Percentiles rank a stretch among this genome's conserved stretches.
Evolutionary conservation across 2,113 vertebrate species (phyloP).

Genomic region (Hassar affinis): DNA sequence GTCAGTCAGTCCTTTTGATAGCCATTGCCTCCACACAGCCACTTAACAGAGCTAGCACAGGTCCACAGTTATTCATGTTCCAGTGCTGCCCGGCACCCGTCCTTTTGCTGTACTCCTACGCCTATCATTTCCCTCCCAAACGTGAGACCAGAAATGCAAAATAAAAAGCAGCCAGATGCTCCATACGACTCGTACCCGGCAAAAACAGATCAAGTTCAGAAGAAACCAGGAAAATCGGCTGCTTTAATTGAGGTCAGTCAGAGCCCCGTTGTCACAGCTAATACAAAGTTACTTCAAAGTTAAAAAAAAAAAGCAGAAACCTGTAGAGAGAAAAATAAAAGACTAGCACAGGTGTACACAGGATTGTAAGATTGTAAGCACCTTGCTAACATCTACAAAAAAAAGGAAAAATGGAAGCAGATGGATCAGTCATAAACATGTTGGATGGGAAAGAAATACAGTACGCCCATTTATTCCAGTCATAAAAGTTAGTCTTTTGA

Average conservation of each 20-base stretch:
- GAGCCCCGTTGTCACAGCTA: not conserved
- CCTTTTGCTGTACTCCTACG: conserved; percentile 11
- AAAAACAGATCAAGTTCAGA: not conserved
- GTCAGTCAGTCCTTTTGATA: not conserved
- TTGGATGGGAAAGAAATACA: conserved; percentile 1
- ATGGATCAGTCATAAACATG: not conserved
- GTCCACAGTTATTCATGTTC: not conserved
- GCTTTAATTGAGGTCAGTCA: not conserved
- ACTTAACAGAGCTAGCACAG: too few species aligned
- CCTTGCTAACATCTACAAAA: not conserved
- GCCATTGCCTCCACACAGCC: not conserved
- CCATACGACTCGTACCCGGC: not conserved
- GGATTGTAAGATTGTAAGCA: conserved; percentile 20
- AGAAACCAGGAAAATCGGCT: conserved; percentile 4
- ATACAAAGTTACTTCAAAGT: not conserved
- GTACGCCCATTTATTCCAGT: not conserved
- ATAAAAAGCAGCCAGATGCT: conserved; percentile 1
- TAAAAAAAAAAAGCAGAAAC: not conserved
- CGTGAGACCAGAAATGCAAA: not conserved
- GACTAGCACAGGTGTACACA: not conserved
- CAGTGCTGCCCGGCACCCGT: not conserved
- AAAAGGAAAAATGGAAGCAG: not conserved
- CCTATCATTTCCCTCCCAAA: not conserved
- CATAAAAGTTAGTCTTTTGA: conserved; percentile 22
- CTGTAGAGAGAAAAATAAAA: not conserved